Base-by-base conservation (phyloP, 2,797 vertebrate species). In the Sitta carolinensis region DNA sequence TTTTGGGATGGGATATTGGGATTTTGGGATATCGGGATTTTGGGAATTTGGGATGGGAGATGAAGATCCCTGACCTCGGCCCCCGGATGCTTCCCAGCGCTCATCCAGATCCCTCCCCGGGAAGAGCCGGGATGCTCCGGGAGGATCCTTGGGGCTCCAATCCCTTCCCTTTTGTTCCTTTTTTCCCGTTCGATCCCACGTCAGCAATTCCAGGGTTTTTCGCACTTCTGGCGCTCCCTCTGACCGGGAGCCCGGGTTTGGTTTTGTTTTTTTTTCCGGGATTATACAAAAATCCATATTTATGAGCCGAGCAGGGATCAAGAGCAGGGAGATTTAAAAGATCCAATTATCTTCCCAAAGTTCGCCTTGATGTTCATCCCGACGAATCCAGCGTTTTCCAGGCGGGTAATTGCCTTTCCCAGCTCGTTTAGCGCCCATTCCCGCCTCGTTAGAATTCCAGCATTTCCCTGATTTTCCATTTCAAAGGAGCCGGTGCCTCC, bases 341-440 rank as follows among this genome's bases (percentile, higher is more conserved):
- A 96, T 82, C 96, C 96, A 97, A 97, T 98, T 98, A 98, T 96
- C 97, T 94, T 84, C 85, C 68, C 96, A 92, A 97, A 97, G 81
- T 97, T 97, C 95, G 95, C 90, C 93, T 97, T 97, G 93, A 93
- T 97, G 94, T 97, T 96, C 97, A 84, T 96, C 95, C 96, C 97
- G 97, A 98, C 77, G 95, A 98, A 95, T 87, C 93, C 95, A 86
- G 72, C 77, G 89, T 95, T 97, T 97, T 97, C 96, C 96, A 97
- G 96, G 95, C 81, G 92, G 88, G 95, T 97, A 98, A 98, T 97
- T 97, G 98, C 95, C 97, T 96, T 96, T 94, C 96, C 95, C 91
- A 68, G 80, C 91, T 43, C 42, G 30, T 87, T 89, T 83, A 70
- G 69, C 48, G 79, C 84, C 84, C 11, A 16, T 84, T 91, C 90